These are phyloP conservation scores for Pegoplata infirma DNA, from an alignment of 2,888 invertebrate species.

Conservation along the genomic window DNA sequence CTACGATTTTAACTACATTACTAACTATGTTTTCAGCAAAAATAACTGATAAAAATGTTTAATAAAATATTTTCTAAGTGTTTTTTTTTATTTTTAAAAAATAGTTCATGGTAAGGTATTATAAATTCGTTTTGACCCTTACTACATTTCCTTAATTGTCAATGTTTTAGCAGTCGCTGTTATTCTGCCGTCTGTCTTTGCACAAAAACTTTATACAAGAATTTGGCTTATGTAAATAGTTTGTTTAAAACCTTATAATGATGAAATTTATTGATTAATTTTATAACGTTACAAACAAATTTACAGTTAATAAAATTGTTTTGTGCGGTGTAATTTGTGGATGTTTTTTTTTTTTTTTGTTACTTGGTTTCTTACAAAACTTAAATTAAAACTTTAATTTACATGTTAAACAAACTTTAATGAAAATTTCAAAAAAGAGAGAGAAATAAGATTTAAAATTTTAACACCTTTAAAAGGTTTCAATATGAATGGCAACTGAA, in stretches of 20 bases:
- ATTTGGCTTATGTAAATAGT: not conserved
- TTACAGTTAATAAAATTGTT: not conserved
- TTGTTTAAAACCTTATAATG: not conserved
- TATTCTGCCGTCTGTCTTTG: not conserved
- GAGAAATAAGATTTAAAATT: not conserved
- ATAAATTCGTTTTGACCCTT: not conserved
- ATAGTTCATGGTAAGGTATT: not conserved
- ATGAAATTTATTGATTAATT: not conserved
- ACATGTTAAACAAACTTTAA: not conserved
- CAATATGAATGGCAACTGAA: not conserved
- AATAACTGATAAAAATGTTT: too few species aligned
- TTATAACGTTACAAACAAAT: not conserved
- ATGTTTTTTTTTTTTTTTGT: not conserved
- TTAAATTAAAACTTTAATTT: not conserved
- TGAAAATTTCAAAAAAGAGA: too few species aligned
- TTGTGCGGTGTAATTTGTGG: not conserved
- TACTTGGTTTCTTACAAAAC: not conserved
- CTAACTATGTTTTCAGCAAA: too few species aligned
- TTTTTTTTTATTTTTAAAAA: too few species aligned
- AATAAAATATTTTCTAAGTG: too few species aligned
- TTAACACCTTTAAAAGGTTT: not conserved
- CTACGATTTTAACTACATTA: too few species aligned
- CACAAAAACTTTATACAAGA: not conserved
- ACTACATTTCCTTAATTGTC: not conserved
- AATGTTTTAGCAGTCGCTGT: too few species aligned